These are phyloP conservation scores for Ornithorhynchus anatinus DNA, from an alignment of 2,113 vertebrate genomes.

Conservation along the genomic window DNA sequence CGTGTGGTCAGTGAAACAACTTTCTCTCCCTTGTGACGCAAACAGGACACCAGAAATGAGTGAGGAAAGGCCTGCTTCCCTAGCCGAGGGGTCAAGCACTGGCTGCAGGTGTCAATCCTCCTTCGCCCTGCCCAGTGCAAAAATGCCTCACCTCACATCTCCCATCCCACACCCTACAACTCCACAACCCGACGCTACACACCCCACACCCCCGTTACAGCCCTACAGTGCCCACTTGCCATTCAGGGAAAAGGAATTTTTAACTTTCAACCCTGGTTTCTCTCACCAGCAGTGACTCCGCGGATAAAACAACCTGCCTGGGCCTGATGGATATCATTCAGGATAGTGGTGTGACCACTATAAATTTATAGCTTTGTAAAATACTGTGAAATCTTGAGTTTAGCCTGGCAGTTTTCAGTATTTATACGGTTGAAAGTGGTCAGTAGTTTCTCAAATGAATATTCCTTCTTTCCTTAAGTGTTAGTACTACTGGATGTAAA, in stretches of 20 bases:
- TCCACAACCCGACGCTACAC: no score
- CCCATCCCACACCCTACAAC: no score
- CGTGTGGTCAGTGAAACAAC: no score
- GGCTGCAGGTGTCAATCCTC: no score
- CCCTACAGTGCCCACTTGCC: no score
- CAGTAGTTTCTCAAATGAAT: conserved; percentile 10
- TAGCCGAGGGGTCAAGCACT: no score
- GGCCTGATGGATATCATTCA: background rate
- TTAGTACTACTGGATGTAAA: conserved; percentile 42
- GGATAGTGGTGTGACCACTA: background rate
- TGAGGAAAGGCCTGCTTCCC: no score
- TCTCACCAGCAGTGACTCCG: background rate
- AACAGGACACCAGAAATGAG: no score
- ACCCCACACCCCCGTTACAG: no score
- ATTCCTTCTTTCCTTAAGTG: conserved; percentile 40
- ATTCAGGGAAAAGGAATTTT: background rate
- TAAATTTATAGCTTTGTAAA: conserved; percentile 29
- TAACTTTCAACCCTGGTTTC: background rate
- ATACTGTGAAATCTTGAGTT: conserved; percentile 2
- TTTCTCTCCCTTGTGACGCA: no score
- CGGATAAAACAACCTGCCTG: conserved; percentile 8
- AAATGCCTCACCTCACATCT: no score
- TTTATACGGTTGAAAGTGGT: background rate
- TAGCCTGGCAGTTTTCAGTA: background rate
- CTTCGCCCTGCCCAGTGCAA: no score